Conservation (phyloP, 2,797 vertebrate genomes). For the Poeciliopsis turneri region DNA sequence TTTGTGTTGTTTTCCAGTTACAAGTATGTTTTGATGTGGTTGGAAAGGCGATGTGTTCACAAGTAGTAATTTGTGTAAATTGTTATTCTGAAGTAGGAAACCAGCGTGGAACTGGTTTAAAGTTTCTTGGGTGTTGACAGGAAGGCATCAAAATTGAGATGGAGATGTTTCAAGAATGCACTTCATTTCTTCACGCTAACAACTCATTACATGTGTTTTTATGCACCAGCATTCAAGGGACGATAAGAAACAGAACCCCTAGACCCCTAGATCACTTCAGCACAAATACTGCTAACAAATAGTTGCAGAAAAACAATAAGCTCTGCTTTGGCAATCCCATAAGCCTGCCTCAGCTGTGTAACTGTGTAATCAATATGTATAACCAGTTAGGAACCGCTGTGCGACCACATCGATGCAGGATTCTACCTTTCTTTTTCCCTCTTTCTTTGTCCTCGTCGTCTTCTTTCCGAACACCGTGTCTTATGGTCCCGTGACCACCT, state of each 20-base stretch:
- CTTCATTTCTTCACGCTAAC: neutral
- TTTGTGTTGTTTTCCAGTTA: neutral
- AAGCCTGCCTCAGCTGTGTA: neutral
- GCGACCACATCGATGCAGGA: neutral
- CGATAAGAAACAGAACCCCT: neutral
- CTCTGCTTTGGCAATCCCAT: slow-evolving; percentile 1
- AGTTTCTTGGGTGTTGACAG: neutral
- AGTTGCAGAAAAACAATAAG: neutral
- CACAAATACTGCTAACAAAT: neutral
- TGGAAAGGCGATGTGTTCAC: neutral
- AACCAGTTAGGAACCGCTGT: slow-evolving; percentile 49
- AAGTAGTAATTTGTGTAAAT: neutral
- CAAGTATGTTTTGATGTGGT: neutral
- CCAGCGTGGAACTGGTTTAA: neutral
- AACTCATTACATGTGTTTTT: neutral
- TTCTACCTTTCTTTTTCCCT: slow-evolving; percentile 69
- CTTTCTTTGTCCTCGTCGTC: slow-evolving; percentile 40
- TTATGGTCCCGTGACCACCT: slow-evolving; percentile 27
- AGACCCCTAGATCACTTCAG: neutral
- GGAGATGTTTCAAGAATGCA: neutral
- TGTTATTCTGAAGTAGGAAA: neutral
- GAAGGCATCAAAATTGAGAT: neutral
- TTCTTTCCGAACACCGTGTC: slow-evolving; percentile 33
- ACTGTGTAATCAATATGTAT: slow-evolving; percentile 9
- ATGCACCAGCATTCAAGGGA: neutral